Base-by-base conservation (phyloP, 2,888 invertebrate genomes). In the Eupithecia exiguata region DNA sequence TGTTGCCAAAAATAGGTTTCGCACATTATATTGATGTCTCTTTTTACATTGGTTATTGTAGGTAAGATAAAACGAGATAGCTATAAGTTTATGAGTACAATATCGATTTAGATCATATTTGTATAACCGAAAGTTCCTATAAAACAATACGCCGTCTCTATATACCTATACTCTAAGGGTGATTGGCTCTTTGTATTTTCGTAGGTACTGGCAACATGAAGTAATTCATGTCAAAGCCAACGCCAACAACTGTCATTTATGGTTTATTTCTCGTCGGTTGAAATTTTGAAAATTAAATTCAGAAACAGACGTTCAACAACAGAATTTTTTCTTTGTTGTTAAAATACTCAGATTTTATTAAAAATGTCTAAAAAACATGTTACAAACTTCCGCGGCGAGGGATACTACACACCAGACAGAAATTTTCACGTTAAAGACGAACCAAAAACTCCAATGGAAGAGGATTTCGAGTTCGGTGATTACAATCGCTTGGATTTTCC, bases 331-430 rank as follows among this genome's bases (percentile, higher is more conserved):
- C 38, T 36, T 38, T 68, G 18, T 30, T 63, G 36, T 30, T 63
- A 25, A 14, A 40, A 16, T 18, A 36, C 25, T 43, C 25, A 36
- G 16, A 69, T 21, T 18, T 3, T 40, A 12, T 1, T 16, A 5
- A 86, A 82, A 84, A 94, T 94, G 94, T 85, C 88, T 62, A 89
- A 84, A 84, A 90, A 88, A 75, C 84, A 86, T 79, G 88, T 93
- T 58, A 93, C 89, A 30, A 87, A 84, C 75, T 91, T 89, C 87
- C 93, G 93, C 46, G 93, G 93, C 78, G 92, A 92, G 82, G 82
- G 82, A 71, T 87, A 83, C 80, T 87, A 80, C 77, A 89, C 92
- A 18, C 91, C 93, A 16, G 84, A 82, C 30, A 83, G 79, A 12
- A 89, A 87, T 73, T 73, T 87, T 25, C 77, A 76, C 30, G 83